phyloP scores from a whole-genome alignment of 2,888 invertebrate species.

The Endotricha flammealis region DNA sequence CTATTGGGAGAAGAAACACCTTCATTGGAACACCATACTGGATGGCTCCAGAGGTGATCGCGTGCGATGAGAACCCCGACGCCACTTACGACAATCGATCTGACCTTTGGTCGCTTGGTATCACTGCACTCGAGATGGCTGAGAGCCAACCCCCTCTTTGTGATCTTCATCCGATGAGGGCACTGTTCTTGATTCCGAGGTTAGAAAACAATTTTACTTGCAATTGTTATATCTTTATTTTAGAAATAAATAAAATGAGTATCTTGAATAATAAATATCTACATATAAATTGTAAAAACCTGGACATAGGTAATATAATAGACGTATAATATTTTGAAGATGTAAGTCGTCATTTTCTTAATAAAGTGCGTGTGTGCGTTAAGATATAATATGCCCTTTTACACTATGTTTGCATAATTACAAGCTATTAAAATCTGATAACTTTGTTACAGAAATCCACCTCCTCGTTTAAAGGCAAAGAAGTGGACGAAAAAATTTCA shows the following conservation, averaged over 20 bases:
- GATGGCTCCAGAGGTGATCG: conserved; percentile 99
- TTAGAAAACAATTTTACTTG: conserved; percentile 21
- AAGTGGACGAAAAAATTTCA: conserved; percentile 99
- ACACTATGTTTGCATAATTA: neutral
- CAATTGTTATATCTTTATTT: too few species aligned
- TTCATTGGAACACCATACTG: conserved; percentile 99
- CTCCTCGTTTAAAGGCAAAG: conserved; percentile 97
- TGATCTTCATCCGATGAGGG: conserved; percentile 99
- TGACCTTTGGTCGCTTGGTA: conserved; percentile 94
- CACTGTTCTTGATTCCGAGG: conserved; percentile 96
- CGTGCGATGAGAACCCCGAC: conserved; percentile 99
- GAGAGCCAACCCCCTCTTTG: conserved; percentile 99
- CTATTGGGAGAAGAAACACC: conserved; percentile 98
- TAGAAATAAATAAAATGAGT: too few species aligned
- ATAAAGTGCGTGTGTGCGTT: neutral
- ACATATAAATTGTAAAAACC: too few species aligned
- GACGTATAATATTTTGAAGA: too few species aligned
- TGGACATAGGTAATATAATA: too few species aligned
- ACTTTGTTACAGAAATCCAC: conserved; percentile 85
- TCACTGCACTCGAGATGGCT: conserved; percentile 99
- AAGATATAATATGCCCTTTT: too few species aligned
- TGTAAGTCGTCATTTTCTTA: too few species aligned
- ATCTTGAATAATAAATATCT: too few species aligned
- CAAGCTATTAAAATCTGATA: conserved; percentile 5
- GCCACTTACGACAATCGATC: conserved; percentile 99